Evolutionary conservation across 2,888 invertebrate species (phyloP), one percentile per base, ranked within the genome.

Genomic region (Lasioglossum oenotherae): DNA sequence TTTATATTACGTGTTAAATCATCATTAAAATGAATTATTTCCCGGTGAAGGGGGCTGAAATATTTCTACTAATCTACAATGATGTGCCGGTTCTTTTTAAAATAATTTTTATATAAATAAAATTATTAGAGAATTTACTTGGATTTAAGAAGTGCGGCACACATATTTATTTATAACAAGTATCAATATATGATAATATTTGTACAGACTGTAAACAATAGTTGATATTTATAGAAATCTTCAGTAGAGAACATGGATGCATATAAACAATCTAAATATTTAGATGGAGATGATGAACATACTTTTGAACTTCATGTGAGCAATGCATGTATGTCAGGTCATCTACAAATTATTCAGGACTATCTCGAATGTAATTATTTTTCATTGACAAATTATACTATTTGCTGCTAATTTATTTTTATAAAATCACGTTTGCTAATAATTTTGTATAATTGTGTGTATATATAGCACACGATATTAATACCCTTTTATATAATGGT

Each of bases 401-500:
- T 31, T 31, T 31, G 31, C 49, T 23, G 19, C 35, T 41, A 46
- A 60, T 38, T 82, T 35, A 5, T 67, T 44, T 35, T 72, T n/a
- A 23, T 27, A 31, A 75, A 19, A 31, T 67, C 46, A 60, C 4
- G 12, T 12, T 57, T 53, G 12, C 5, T 78, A 71, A 38, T 67
- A 41, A 53, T 19, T 80, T 67, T n/a, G n/a, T 78, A 19, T 74
- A 71, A 81, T 46, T 87, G 0, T 38, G 3, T 69, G 12, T 38
- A 92, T 93, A 57, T 57, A 2, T 67, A 91, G 91, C 53, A 4
- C 90, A 95, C 76, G 90, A 95, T 89, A 90, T 96, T n/a, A 94
- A 96, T 89, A 89, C 91, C 19, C 92, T 92, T 86, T 93, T 97
- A 46, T 95, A 96, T 76, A 96, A 96, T 90, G 96, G 96, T 44